phyloP scores from a whole-genome alignment of 2,113 vertebrate species.

The Pachyramphus minor region DNA sequence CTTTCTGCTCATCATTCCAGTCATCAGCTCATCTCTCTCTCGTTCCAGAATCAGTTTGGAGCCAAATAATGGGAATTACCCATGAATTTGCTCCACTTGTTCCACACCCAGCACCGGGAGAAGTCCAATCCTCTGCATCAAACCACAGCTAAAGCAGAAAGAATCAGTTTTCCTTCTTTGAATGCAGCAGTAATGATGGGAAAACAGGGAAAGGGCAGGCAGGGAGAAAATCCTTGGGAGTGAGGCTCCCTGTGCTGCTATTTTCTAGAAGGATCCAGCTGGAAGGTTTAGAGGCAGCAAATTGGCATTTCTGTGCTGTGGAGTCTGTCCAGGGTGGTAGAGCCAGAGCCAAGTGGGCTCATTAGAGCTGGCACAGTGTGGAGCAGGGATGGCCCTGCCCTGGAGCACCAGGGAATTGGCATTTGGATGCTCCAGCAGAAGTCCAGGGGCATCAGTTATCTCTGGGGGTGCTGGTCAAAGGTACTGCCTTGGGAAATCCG shows the following conservation, averaged over 20 bases:
- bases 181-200: neutral
- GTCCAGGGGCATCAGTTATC: rapidly evolving
- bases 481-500: neutral
- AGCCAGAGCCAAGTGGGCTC: neutral
- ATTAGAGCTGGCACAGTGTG: neutral
- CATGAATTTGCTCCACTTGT: neutral
- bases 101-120: neutral
- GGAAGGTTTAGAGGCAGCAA: neutral
- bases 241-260: neutral
- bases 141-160: neutral
- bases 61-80: neutral
- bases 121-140: neutral
- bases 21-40: neutral
- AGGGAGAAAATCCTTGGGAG: neutral
- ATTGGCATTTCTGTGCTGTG: neutral
- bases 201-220: neutral
- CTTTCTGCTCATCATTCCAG: neutral
- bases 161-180: neutral
- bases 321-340: neutral
- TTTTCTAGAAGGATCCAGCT: neutral
- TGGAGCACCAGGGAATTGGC: neutral
- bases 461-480: neutral
- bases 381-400: neutral
- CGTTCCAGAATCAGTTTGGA: neutral
- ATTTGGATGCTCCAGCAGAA: neutral